Percentiles rank a stretch among this genome's conserved stretches.
Conservation (phyloP, 2,797 vertebrate species). For the Tapera naevia region DNA sequence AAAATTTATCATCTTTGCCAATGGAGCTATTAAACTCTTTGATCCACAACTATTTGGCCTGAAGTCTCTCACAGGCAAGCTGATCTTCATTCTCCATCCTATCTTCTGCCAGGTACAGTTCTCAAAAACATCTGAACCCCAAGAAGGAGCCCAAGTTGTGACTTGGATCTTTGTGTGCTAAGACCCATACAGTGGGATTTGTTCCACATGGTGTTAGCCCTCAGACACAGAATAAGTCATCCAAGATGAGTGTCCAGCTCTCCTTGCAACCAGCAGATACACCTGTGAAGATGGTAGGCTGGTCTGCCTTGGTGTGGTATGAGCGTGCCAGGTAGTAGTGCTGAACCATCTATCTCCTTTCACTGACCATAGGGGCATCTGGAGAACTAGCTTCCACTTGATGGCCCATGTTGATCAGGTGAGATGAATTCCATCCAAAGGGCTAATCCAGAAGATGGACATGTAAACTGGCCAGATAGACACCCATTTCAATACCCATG, state of each 20-base stretch:
- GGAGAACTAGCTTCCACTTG: neutral
- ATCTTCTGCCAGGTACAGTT: neutral
- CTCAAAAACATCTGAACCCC: neutral
- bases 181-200: neutral
- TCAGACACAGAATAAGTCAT: neutral
- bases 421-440: neutral
- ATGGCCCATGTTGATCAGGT: neutral
- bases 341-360: fast-evolving
- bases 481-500: neutral
- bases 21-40: neutral
- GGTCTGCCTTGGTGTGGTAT: neutral
- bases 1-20: neutral
- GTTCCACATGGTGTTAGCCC: neutral
- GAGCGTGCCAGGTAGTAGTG: neutral
- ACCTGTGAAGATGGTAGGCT: neutral
- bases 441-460: neutral
- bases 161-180: neutral
- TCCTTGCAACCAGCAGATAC: neutral
- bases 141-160: fast-evolving
- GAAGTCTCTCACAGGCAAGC: neutral
- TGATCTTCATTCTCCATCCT: neutral
- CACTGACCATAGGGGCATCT: neutral
- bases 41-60: conserved; percentile 32
- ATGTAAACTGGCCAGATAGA: neutral
- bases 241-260: neutral